phyloP scores from a whole-genome alignment of 2,888 invertebrate species.

The Ochropleura leucogaster region DNA sequence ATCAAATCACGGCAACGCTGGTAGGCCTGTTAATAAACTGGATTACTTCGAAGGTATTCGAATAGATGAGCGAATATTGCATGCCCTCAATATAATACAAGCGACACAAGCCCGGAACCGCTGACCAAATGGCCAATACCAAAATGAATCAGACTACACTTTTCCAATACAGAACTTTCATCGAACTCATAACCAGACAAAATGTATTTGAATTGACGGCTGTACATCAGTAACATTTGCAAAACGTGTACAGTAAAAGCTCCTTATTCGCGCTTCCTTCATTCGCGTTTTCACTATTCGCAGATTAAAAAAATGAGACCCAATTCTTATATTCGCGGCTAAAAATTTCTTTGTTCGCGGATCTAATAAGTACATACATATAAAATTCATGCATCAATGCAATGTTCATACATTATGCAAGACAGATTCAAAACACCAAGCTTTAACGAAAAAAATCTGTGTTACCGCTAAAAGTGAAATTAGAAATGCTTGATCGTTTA shows the following conservation, averaged over 20 bases:
- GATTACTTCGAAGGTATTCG: background rate
- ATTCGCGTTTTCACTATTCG: too few species aligned
- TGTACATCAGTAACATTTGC: background rate
- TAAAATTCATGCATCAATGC: too few species aligned
- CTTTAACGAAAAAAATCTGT: too few species aligned
- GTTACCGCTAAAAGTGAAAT: too few species aligned
- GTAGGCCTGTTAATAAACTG: background rate
- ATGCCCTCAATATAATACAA: slow-evolving; percentile 9
- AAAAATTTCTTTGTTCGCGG: too few species aligned
- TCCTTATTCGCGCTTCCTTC: too few species aligned
- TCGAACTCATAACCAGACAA: background rate
- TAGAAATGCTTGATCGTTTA: too few species aligned
- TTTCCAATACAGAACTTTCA: slow-evolving; percentile 7
- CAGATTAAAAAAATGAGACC: too few species aligned
- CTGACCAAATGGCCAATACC: slow-evolving; percentile 3
- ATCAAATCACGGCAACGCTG: background rate
- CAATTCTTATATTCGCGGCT: too few species aligned
- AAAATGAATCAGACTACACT: background rate
- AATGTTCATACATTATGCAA: too few species aligned
- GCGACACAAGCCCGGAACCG: background rate
- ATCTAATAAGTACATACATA: too few species aligned
- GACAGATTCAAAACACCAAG: too few species aligned
- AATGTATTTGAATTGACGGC: background rate
- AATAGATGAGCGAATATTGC: background rate
- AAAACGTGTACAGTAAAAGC: background rate